Conservation (phyloP, 2,888 invertebrate species). For the Noctua janthe region DNA sequence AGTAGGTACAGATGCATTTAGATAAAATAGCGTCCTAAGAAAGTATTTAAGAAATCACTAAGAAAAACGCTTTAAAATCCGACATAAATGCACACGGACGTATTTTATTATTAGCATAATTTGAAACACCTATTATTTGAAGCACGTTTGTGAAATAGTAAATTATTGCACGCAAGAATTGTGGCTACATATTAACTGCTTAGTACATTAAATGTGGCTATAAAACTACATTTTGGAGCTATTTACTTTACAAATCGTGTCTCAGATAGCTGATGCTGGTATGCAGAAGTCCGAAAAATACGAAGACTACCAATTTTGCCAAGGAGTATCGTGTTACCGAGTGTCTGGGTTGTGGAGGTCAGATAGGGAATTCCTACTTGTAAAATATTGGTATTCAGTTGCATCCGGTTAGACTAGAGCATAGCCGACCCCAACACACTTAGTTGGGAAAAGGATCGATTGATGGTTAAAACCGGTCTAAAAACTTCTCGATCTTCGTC, state of each 20-base stretch:
- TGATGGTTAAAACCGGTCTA: background rate
- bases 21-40: background rate
- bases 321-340: background rate
- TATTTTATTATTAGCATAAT: background rate
- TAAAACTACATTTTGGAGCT: background rate
- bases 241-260: background rate
- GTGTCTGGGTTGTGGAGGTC: background rate
- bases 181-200: background rate
- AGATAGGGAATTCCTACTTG: background rate
- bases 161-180: constrained; percentile 24
- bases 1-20: background rate
- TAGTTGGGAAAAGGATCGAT: background rate
- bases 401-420: background rate
- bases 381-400: background rate
- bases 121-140: background rate
- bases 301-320: background rate
- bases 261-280: background rate
- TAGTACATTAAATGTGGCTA: background rate
- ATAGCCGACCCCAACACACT: background rate
- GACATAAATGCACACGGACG: background rate
- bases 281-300: background rate
- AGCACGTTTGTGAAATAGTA: constrained; percentile 22
- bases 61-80: background rate
- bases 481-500: background rate
- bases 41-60: background rate